Percentiles rank a stretch among this genome's conserved stretches.
Conservation (phyloP, 2,888 invertebrate genomes). For the Mechanitis mazaeus region DNA sequence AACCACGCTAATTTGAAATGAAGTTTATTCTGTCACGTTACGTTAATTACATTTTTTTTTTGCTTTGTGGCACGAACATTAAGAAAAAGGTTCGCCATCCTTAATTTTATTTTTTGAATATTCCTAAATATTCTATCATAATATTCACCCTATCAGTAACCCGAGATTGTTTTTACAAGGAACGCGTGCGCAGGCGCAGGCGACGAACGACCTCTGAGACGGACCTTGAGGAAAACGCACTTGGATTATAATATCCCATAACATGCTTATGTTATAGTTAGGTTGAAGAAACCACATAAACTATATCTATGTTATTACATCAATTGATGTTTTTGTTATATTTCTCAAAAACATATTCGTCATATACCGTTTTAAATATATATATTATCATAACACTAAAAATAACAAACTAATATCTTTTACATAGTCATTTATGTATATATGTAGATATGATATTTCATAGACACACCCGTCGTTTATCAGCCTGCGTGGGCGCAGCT, state of each 20-base stretch:
- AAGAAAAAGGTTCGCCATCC: no score
- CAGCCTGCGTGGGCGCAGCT: slow-evolving; percentile 23
- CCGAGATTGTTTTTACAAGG: slow-evolving; percentile 63
- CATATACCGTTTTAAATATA: no score
- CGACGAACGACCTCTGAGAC: slow-evolving; percentile 59
- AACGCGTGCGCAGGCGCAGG: slow-evolving; percentile 53
- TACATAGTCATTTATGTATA: background rate
- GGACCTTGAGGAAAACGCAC: slow-evolving; percentile 53
- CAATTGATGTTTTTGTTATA: no score
- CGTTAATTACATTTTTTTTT: no score
- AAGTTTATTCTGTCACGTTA: no score
- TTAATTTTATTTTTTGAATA: background rate
- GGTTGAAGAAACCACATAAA: no score
- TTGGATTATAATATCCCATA: slow-evolving; percentile 32
- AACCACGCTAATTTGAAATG: no score
- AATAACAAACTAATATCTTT: background rate
- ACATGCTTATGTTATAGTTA: slow-evolving; percentile 10
- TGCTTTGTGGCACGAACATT: no score
- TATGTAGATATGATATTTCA: slow-evolving; percentile 28
- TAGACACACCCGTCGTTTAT: slow-evolving; percentile 28
- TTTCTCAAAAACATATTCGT: no score
- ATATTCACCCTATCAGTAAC: slow-evolving; percentile 42
- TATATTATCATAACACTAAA: background rate
- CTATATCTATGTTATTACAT: background rate
- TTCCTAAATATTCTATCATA: slow-evolving; percentile 6